These are phyloP conservation scores for Drosophila paramelanica DNA, from an alignment of 2,888 invertebrate genomes.

Conservation along the genomic window DNA sequence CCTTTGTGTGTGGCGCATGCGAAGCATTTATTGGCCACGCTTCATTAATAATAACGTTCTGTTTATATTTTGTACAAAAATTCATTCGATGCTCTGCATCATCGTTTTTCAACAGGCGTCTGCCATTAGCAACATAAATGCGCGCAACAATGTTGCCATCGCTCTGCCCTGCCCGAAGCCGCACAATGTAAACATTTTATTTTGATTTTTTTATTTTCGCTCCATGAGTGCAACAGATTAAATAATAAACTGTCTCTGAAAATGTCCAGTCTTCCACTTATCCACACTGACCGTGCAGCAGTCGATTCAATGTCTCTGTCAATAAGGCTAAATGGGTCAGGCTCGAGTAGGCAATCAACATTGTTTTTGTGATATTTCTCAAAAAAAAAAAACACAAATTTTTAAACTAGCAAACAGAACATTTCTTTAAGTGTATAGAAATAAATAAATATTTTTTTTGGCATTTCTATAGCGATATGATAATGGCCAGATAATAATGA, in stretches of 20 bases:
- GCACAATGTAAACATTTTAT: conserved; percentile 25
- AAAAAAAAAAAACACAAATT: neutral
- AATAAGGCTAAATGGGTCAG: conserved; percentile 56
- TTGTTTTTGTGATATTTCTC: conserved; percentile 10
- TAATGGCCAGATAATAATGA: neutral
- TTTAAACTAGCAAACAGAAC: neutral
- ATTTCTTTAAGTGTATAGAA: neutral
- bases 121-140: conserved; percentile 28
- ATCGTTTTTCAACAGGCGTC: neutral
- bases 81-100: neutral
- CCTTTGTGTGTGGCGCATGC: conserved; percentile 15
- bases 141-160: conserved; percentile 49
- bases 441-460: neutral
- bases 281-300: conserved; percentile 18
- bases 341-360: conserved; percentile 38
- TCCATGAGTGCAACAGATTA: conserved; percentile 43
- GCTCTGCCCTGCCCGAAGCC: neutral
- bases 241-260: conserved; percentile 24
- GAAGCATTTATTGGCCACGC: conserved; percentile 28
- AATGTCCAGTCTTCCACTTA: conserved; percentile 32
- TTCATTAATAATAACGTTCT: conserved; percentile 36
- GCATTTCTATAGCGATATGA: neutral
- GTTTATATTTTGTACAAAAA: conserved; percentile 39
- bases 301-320: conserved; percentile 56
- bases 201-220: conserved; percentile 5